A percentile compares a stretch with the other conserved stretches of the same genome.
Evolutionary conservation across 2,797 vertebrate species (phyloP).

Genomic region (Buceros bicornis): DNA sequence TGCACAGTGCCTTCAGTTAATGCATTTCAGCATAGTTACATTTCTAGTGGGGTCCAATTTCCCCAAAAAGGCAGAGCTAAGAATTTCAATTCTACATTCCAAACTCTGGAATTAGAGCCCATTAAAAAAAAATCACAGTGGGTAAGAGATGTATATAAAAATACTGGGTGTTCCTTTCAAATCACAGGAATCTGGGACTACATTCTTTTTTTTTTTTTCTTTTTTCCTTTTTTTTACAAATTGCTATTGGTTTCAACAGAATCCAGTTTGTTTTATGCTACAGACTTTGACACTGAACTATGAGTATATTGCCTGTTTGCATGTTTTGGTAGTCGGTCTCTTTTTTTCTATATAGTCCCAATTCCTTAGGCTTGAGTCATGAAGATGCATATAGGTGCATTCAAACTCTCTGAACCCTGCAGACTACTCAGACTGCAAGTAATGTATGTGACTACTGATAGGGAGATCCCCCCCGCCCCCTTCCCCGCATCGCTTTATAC

Average conservation of each 20-base stretch:
- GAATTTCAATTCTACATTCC: slow-evolving; percentile 79
- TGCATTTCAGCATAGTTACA: slow-evolving; percentile 79
- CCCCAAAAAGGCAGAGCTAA: slow-evolving; percentile 81
- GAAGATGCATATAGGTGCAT: slow-evolving; percentile 50
- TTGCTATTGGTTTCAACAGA: slow-evolving; percentile 75
- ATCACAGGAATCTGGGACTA: slow-evolving; percentile 80
- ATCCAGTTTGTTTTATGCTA: slow-evolving; percentile 79
- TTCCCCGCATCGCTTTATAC: slow-evolving; percentile 87
- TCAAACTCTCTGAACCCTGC: slow-evolving; percentile 63
- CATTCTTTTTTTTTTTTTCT: slow-evolving; percentile 45
- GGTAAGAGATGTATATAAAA: slow-evolving; percentile 91
- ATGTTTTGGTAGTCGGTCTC: slow-evolving; percentile 78
- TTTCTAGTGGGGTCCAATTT: slow-evolving; percentile 71
- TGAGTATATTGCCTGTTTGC: slow-evolving; percentile 70
- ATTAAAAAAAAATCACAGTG: slow-evolving; percentile 91
- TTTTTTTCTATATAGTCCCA: slow-evolving; percentile 56
- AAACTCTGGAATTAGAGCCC: slow-evolving; percentile 78
- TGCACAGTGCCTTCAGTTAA: slow-evolving; percentile 82
- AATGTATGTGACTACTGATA: slow-evolving; percentile 27
- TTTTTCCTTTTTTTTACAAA: slow-evolving; percentile 72
- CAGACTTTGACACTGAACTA: slow-evolving; percentile 64
- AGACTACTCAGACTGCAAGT: slow-evolving; percentile 57
- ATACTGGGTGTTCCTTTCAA: slow-evolving; percentile 81
- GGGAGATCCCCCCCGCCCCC: slow-evolving; percentile 62
- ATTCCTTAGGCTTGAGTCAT: slow-evolving; percentile 61